phyloP scores from a whole-genome alignment of 53 echinoderm and acorn worm genomes.

The Paelopatides confundens region DNA sequence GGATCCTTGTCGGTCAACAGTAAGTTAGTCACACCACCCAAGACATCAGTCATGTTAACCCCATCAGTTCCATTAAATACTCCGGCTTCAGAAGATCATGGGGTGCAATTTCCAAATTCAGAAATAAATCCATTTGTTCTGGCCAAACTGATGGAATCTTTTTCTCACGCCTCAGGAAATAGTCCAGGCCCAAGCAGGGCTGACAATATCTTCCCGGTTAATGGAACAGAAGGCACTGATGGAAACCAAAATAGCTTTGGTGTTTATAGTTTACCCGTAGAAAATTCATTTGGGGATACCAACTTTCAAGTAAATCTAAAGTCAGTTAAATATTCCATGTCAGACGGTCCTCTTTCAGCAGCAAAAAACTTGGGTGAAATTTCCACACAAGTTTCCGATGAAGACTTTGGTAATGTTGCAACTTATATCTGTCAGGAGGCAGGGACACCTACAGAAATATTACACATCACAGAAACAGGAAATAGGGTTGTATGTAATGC shows the following conservation, averaged over 20 bases:
- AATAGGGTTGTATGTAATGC: not conserved
- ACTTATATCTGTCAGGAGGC: not conserved
- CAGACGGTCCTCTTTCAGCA: not conserved
- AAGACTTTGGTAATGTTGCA: not conserved
- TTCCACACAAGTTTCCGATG: not conserved
- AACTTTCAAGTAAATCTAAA: slow-evolving; percentile 1
- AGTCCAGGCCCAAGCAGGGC: not conserved
- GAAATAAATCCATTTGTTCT: not conserved
- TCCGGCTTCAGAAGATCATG: not conserved
- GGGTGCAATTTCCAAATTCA: not conserved
- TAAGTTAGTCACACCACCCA: not conserved
- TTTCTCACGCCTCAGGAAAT: not conserved
- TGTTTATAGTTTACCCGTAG: not conserved
- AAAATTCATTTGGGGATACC: slow-evolving; percentile 12
- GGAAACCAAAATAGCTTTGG: not conserved
- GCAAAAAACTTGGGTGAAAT: not conserved
- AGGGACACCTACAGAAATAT: not conserved
- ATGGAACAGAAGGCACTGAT: not conserved
- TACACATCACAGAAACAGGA: not conserved
- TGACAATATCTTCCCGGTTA: not conserved
- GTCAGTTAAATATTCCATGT: not conserved
- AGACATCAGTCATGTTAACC: not conserved
- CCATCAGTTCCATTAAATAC: not conserved
- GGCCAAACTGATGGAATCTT: not conserved
- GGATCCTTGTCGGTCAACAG: not conserved